These are phyloP conservation scores for Glyphotaelius pellucidus DNA, from an alignment of 2,888 invertebrate genomes.

Conservation along the genomic window DNA sequence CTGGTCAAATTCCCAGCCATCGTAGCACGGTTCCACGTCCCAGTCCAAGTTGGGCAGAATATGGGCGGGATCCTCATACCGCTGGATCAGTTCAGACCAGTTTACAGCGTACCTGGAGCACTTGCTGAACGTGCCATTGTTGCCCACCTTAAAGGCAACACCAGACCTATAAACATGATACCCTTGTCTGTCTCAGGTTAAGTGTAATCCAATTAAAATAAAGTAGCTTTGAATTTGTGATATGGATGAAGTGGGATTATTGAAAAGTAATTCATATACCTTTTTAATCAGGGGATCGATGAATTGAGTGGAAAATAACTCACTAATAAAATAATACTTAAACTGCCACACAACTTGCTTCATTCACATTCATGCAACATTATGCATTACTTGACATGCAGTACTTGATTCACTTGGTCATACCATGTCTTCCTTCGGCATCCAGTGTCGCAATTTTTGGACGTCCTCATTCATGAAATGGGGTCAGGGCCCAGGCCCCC, in stretches of 20 bases:
- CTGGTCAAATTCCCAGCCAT: constrained; percentile 89
- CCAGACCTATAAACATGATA: constrained; percentile 37
- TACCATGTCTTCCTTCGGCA: no score
- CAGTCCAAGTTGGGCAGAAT: constrained; percentile 77
- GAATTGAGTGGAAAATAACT: neutral
- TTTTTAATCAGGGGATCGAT: neutral
- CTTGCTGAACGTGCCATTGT: constrained; percentile 79
- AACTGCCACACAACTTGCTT: no score
- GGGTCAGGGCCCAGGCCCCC: no score
- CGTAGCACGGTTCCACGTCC: constrained; percentile 82
- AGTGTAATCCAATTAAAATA: constrained; percentile 62
- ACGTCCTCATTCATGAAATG: no score
- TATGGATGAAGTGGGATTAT: constrained; percentile 37
- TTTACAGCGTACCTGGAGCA: constrained; percentile 86
- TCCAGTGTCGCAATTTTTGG: no score
- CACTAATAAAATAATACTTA: neutral
- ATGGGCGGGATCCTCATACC: constrained; percentile 69
- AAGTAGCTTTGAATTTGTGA: constrained; percentile 49
- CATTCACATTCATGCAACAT: no score
- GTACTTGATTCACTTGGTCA: no score
- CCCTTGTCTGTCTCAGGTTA: constrained; percentile 35
- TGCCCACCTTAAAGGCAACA: constrained; percentile 55
- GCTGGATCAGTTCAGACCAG: constrained; percentile 78
- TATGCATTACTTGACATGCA: no score
- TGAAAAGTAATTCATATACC: neutral